A percentile compares a stretch with the other conserved stretches of the same genome.
Conservation (phyloP, 2,888 invertebrate genomes). For the Eupithecia vulgata region DNA sequence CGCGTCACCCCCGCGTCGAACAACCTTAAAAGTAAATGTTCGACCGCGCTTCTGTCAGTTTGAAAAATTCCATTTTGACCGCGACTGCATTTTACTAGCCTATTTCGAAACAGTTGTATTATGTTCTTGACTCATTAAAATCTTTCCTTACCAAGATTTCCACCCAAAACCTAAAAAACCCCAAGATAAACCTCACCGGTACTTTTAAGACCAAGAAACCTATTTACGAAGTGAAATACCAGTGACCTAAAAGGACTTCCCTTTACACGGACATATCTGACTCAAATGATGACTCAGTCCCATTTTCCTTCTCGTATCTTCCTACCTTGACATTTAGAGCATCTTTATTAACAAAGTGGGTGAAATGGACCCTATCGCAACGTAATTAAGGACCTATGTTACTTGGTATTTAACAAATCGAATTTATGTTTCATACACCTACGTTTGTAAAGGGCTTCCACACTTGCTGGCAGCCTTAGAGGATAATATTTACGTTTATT, state of each 20-base stretch:
- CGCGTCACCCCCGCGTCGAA: no score
- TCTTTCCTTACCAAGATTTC: background rate
- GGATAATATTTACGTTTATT: background rate
- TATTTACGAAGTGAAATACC: constrained; percentile 35
- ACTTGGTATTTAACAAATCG: constrained; percentile 36
- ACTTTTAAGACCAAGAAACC: constrained; percentile 30
- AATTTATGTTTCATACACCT: constrained; percentile 39
- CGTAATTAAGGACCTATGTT: constrained; percentile 29
- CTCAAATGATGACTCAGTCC: constrained; percentile 40
- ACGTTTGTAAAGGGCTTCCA: constrained; percentile 27
- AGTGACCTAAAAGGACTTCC: constrained; percentile 37
- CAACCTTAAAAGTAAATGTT: no score
- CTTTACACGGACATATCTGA: constrained; percentile 38
- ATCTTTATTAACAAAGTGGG: constrained; percentile 33
- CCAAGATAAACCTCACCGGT: constrained; percentile 18
- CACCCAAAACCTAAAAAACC: constrained; percentile 25
- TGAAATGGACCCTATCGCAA: constrained; percentile 30
- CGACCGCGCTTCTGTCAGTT: no score
- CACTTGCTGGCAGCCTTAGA: constrained; percentile 15
- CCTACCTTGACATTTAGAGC: constrained; percentile 42
- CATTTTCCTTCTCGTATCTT: constrained; percentile 38
- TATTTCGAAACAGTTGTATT: background rate
- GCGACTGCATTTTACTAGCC: background rate
- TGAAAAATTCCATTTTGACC: background rate
- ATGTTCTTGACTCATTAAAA: background rate